Evolutionary conservation across 1,140 invertebrate species (phyloP), one percentile per base, ranked within the genome.

Genomic region (Saccostrea cuccullata): DNA sequence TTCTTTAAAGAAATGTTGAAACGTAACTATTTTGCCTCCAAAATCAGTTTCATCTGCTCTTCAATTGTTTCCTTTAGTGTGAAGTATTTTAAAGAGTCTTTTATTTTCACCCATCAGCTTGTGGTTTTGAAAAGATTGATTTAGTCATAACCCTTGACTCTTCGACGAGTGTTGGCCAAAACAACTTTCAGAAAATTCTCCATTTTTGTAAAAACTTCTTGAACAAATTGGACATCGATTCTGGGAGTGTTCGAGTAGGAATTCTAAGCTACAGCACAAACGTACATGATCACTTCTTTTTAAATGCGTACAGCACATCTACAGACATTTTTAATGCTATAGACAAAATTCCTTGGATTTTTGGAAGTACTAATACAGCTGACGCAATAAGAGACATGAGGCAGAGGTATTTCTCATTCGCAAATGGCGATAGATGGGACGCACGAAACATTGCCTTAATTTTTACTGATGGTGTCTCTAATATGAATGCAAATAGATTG

Each of bases 381-480:
- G 86, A 88, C 47, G 90, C 47, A 70, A 26, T 90, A 58, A 85
- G 67, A 11, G 58, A 73, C 26, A 87, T 90, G 87, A 9, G 88
- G 26, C 73, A 55, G n/a, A 47, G 86, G 55, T 85, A 87, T 56
- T 90, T 87, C 47, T 87, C 58, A 13, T 20, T 23, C 20, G 20
- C 11, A 23, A 86, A 87, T 12, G 87, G 89, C 0, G 89, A 90
- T 56, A 70, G 89, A 47, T 82, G 60, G 26, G 83, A 88, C 60
- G 86, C 87, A 11, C n/a, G 26, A 20, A 91, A 90, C 84, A 86
- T 89, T 60, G 89, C 90, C 58, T 84, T 91, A 12, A 89, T 91
- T 15, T 84, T 91, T n/a, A 91, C 90, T 83, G 93, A 93, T 87
- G 93, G 93, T 64, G 89, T 91, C 30, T 93, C 92, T 9, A 92